phyloP scores from a whole-genome alignment of 2,888 invertebrate species.

The Pyrgus malvae region DNA sequence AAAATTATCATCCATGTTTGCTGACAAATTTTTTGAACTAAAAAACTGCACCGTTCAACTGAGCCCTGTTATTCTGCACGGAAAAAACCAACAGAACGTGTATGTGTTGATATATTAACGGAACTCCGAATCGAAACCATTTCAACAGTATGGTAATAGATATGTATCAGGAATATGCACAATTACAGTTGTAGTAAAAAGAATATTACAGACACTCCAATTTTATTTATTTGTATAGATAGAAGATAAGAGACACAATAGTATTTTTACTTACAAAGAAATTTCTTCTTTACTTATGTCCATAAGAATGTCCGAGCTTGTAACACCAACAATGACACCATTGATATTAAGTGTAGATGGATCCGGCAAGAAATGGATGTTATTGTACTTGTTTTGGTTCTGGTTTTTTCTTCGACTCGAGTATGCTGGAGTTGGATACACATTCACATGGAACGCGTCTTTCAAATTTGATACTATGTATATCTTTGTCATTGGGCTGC shows the following conservation, averaged over 20 bases:
- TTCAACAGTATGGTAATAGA: too few species aligned
- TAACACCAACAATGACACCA: slow-evolving; percentile 89
- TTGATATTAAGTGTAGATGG: slow-evolving; percentile 90
- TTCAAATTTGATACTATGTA: slow-evolving; percentile 88
- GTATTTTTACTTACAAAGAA: slow-evolving; percentile 78
- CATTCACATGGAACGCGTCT: slow-evolving; percentile 89
- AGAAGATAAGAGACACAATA: background rate
- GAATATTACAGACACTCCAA: too few species aligned
- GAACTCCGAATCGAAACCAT: too few species aligned
- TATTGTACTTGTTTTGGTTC: slow-evolving; percentile 46
- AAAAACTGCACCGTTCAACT: too few species aligned
- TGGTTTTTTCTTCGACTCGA: slow-evolving; percentile 73
- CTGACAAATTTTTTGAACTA: too few species aligned
- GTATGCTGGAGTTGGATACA: slow-evolving; percentile 93
- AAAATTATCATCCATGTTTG: too few species aligned
- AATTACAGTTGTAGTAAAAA: too few species aligned
- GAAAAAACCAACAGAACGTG: too few species aligned
- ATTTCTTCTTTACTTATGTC: slow-evolving; percentile 92
- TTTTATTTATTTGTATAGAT: too few species aligned
- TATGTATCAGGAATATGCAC: too few species aligned
- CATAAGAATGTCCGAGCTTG: slow-evolving; percentile 91
- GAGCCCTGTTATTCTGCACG: too few species aligned
- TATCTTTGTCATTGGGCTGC: slow-evolving; percentile 85
- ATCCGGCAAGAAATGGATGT: slow-evolving; percentile 88
- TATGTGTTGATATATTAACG: too few species aligned